Conservation (phyloP, 2,888 invertebrate species). For the Ellobium chinense region DNA sequence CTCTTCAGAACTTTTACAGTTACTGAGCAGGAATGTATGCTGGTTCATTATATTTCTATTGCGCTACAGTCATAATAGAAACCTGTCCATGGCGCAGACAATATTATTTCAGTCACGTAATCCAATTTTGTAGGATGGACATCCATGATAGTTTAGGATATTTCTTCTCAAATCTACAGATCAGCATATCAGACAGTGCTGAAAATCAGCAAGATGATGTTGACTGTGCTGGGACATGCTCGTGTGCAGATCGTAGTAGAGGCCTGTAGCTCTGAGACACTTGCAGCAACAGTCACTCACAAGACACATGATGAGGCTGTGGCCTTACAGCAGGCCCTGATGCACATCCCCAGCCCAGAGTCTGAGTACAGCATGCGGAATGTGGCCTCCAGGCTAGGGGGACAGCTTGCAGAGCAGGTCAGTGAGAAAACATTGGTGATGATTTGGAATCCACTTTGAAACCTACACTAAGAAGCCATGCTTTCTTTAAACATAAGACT, state of each 20-base stretch:
- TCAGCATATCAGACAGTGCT: slow-evolving; percentile 87
- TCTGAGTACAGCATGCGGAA: slow-evolving; percentile 91
- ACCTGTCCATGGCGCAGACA: no score
- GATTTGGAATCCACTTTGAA: background rate
- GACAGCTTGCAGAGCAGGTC: slow-evolving; percentile 88
- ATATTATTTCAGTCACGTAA: no score
- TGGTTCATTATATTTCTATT: no score
- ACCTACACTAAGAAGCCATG: no score
- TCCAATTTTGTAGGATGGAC: no score
- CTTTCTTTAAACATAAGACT: no score
- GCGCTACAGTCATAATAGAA: no score
- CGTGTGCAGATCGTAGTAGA: slow-evolving; percentile 79
- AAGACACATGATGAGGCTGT: slow-evolving; percentile 80
- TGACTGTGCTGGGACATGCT: slow-evolving; percentile 90
- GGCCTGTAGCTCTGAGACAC: slow-evolving; percentile 83
- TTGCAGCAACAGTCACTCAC: slow-evolving; percentile 79
- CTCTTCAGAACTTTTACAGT: no score
- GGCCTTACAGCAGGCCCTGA: slow-evolving; percentile 89
- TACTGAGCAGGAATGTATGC: no score
- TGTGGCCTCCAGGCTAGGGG: slow-evolving; percentile 90
- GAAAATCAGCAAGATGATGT: slow-evolving; percentile 91
- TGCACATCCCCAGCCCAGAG: slow-evolving; percentile 89
- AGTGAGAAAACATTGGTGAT: slow-evolving; percentile 26
- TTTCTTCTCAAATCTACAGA: no score
- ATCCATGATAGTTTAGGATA: no score